Percentiles rank a stretch among this genome's conserved stretches.
Conservation (phyloP, 1,140 invertebrate genomes). For the Saxidomus purpurata region DNA sequence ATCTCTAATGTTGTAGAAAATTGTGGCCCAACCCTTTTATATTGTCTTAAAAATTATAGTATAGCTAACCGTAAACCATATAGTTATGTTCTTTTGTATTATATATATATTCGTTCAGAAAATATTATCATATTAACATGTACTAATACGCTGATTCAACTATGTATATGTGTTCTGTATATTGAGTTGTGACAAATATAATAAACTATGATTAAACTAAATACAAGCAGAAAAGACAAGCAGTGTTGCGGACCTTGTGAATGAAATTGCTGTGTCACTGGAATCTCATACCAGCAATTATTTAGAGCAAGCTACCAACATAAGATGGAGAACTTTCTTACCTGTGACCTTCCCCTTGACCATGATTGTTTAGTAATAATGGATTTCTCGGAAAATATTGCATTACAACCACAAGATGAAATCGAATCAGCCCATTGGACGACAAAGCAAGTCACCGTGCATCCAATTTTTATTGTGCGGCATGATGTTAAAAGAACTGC, state of each 20-base stretch:
- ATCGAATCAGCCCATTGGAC: conserved; percentile 52
- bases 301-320: conserved; percentile 32
- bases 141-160: too few species aligned
- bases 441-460: conserved; percentile 38
- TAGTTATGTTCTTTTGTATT: too few species aligned
- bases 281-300: conserved; percentile 6
- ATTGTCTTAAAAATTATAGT: too few species aligned
- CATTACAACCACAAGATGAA: conserved; percentile 39
- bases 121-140: too few species aligned
- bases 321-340: conserved; percentile 22
- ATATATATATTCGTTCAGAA: too few species aligned
- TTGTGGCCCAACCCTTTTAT: too few species aligned
- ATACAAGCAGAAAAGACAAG: conserved; percentile 30
- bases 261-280: neutral
- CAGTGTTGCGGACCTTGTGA: conserved; percentile 33
- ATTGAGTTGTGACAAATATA: too few species aligned
- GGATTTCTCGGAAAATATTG: conserved; percentile 44
- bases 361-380: conserved; percentile 33
- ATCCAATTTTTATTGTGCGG: conserved; percentile 30
- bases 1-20: too few species aligned
- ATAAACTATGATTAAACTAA: too few species aligned
- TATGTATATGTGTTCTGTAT: too few species aligned
- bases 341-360: conserved; percentile 4
- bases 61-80: too few species aligned
- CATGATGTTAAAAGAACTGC: conserved; percentile 24